Evolutionary conservation across 1,140 invertebrate genomes (phyloP).

Genomic region (Adoxophyes honmai): DNA sequence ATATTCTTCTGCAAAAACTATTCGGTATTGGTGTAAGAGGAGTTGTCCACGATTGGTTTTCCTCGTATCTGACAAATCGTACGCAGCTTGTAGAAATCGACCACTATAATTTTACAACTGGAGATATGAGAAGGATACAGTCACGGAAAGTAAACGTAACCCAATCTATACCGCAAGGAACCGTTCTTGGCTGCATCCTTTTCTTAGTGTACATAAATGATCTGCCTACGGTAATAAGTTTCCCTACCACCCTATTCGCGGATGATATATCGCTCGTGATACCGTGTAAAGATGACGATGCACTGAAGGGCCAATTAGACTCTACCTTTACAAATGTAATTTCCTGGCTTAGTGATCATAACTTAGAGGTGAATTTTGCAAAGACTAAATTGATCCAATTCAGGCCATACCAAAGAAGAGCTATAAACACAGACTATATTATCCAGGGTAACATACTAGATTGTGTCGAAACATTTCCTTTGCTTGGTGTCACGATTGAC

Average conservation of each 20-base stretch:
- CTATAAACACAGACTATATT: neutral
- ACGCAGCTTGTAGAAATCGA: no score
- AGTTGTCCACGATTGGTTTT: no score
- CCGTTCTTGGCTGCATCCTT: neutral
- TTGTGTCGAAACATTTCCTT: neutral
- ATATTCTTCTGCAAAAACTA: no score
- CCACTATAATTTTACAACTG: no score
- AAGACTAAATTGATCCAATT: constrained; percentile 16
- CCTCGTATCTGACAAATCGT: no score
- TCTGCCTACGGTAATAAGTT: neutral
- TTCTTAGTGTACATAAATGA: neutral
- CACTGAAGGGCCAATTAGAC: neutral
- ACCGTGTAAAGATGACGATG: neutral
- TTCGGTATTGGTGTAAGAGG: no score
- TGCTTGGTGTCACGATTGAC: constrained; percentile 10
- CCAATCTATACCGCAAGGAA: neutral
- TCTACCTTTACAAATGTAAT: neutral
- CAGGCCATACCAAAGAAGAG: neutral
- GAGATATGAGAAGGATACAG: no score
- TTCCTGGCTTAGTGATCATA: neutral
- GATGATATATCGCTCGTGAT: neutral
- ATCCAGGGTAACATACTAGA: neutral
- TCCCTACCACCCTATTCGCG: neutral
- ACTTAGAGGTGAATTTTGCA: constrained; percentile 6
- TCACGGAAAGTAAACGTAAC: no score